Base-by-base conservation (phyloP, 2,797 vertebrate species). In the Babyrousa celebensis region DNA sequence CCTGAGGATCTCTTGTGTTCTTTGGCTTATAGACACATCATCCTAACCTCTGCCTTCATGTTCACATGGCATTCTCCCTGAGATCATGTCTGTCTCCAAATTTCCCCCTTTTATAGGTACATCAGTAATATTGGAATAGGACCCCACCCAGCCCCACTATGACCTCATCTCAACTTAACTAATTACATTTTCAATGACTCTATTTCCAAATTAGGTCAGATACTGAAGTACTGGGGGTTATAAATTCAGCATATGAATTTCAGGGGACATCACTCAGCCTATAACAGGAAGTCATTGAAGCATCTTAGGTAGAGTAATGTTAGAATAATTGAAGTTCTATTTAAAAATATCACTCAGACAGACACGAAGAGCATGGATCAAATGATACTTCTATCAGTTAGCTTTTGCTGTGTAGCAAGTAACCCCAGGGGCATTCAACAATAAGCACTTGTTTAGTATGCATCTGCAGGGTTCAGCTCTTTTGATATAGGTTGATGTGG, bases 311-410 rank as follows among this genome's bases (percentile, higher is more conserved):
- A 91, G 36, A 92, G 29, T 78, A 54, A 67, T 74, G 77, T 92
- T 85, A 95, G 48, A 29, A 60, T 79, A 67, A 78, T 48, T 36
- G 29, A 15, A 58, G 11, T 74, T 90, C 14, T 6, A 58, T 36
- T 91, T 91, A 87, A 89, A 87, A 82, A 62, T 8, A n/a, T 68
- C 60, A 62, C 48, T 83, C 25, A 36, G 12, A 18, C 23, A 88
- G 48, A 75, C 32, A 63, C 52, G 82, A 65, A 29, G 60, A 63
- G 54, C 21, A 6, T 58, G 16, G 12, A 60, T 43, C 15, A 72
- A 92, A 63, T 9, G 40, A 8, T 5, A 68, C 20, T 56, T 91
- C 27, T 62, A 71, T 63, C 20, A 43, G 23, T 29, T 58, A 91
- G 16, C 6, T 86, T 94, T 94, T 93, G 36, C 68, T 67, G 8